These are phyloP conservation scores for Nipponacmea schrenckii DNA, from an alignment of 2,888 invertebrate genomes.

Conservation along the genomic window DNA sequence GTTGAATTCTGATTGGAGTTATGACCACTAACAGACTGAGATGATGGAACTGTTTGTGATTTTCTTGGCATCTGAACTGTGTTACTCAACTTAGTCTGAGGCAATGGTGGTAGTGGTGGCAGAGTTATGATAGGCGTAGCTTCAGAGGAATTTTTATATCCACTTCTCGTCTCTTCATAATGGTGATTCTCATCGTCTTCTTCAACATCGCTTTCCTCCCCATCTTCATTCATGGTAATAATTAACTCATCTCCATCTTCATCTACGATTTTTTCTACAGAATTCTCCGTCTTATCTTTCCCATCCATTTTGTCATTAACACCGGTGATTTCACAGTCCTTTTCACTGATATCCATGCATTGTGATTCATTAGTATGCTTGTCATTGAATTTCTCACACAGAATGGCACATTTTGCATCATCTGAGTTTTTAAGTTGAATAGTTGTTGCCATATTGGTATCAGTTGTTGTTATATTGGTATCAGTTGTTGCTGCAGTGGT, in stretches of 20 bases:
- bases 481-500: too few species aligned
- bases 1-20: neutral
- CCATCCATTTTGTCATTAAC: neutral
- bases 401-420: too few species aligned
- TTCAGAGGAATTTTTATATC: neutral
- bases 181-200: neutral
- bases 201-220: neutral
- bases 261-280: neutral
- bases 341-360: too few species aligned
- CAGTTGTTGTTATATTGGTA: too few species aligned
- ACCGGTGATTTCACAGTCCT: too few species aligned
- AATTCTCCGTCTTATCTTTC: neutral
- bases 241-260: neutral
- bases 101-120: neutral
- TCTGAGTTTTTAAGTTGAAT: too few species aligned
- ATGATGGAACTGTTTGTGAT: neutral
- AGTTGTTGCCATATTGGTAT: too few species aligned
- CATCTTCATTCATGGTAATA: constrained; percentile 1
- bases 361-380: too few species aligned
- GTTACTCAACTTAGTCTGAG: neutral
- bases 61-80: neutral
- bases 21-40: neutral
- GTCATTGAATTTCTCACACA: too few species aligned
- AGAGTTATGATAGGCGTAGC: neutral
- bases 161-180: neutral